phyloP scores from a whole-genome alignment of 2,797 vertebrate species.

The Pseudochirops corinnae region DNA sequence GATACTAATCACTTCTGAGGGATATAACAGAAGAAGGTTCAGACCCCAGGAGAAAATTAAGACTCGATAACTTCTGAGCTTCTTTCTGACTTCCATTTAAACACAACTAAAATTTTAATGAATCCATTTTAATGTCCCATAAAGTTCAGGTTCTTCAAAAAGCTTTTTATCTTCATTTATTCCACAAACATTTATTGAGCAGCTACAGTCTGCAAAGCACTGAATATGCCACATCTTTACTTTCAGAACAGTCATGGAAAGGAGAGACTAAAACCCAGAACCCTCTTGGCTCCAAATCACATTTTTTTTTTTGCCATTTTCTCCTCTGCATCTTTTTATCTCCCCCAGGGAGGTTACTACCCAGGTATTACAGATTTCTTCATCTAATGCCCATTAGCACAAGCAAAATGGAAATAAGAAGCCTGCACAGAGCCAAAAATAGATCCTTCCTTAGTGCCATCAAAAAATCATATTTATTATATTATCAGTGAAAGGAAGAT shows the following conservation, averaged over 20 bases:
- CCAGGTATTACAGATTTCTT: background rate
- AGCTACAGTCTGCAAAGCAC: background rate
- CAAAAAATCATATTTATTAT: background rate
- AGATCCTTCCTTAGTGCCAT: background rate
- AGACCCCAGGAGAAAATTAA: background rate
- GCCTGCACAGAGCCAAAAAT: background rate
- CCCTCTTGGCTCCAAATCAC: background rate
- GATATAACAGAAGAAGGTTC: background rate
- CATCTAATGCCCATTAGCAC: background rate
- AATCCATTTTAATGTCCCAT: conserved; percentile 58
- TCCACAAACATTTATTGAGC: background rate
- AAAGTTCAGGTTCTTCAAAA: conserved; percentile 8
- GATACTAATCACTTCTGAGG: background rate
- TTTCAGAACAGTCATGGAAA: conserved; percentile 30
- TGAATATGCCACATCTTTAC: background rate
- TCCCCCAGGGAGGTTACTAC: background rate
- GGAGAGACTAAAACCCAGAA: conserved; percentile 19
- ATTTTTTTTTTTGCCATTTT: background rate
- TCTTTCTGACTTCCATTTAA: conserved; percentile 2
- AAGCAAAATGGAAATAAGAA: background rate
- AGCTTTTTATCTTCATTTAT: background rate
- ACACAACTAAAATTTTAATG: conserved; percentile 55
- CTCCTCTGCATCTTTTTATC: background rate
- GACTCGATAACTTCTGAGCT: background rate
- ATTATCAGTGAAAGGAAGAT: background rate